Base-by-base conservation (phyloP, 2,888 invertebrate genomes). In the Octodonta nipae region DNA sequence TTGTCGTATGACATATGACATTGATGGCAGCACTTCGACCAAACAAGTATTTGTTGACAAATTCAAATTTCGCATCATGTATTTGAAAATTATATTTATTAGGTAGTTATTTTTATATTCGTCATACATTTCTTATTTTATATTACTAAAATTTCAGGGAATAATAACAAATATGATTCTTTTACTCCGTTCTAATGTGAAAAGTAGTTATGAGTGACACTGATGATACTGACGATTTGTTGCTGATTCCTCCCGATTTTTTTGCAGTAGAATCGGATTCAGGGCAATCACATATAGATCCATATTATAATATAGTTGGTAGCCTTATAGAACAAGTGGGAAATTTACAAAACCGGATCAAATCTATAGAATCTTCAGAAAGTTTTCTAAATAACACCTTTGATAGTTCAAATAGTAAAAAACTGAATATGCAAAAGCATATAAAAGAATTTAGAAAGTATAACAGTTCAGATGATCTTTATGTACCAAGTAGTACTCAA, bases 141-240 rank as follows among this genome's bases (percentile, higher is more conserved):
- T n/a, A n/a, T n/a, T n/a, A n/a, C n/a, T n/a, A n/a, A n/a, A n/a
- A n/a, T n/a, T n/a, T n/a, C n/a, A n/a, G n/a, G n/a, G n/a, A n/a
- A n/a, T n/a, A n/a, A n/a, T n/a, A n/a, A n/a, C n/a, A n/a, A n/a
- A n/a, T n/a, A n/a, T n/a, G n/a, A n/a, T n/a, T n/a, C n/a, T n/a
- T n/a, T n/a, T n/a, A n/a, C n/a, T n/a, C n/a, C n/a, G n/a, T n/a
- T n/a, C n/a, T n/a, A n/a, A n/a, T n/a, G n/a, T n/a, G n/a, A n/a
- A n/a, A n/a, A n/a, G n/a, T n/a, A 51, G 56, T 63, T 54, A 75
- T 75, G 75, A 75, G 73, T 63, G 77, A 77, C 53, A 71, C 76
- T 38, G 85, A 84, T 69, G 85, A 85, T 63, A 86, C 85, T 3
- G 85, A 86, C 62, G 74, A 82, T 51, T 67, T 86, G 42, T 61